Evolutionary conservation across 2,797 vertebrate species (phyloP), one percentile per base, ranked within the genome.

Genomic region (Fringilla coelebs): DNA sequence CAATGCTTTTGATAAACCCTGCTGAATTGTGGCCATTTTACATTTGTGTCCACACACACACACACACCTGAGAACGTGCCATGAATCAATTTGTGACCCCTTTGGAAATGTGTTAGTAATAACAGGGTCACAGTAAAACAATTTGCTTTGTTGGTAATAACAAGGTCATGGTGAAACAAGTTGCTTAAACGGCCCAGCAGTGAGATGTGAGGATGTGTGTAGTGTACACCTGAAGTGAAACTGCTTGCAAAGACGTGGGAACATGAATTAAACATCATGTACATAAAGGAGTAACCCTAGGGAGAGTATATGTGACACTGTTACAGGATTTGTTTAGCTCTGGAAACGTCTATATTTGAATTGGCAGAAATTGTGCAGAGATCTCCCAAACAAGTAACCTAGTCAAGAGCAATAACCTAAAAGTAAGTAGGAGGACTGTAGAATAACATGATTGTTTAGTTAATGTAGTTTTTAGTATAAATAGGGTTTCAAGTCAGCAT

Each of bases 391-490:
- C 73, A 80, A 95, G 83, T 87, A 96, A 90, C 73, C 70, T 85
- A 62, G 72, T 97, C 88, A 95, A 95, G 75, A 95, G 62, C 68
- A 95, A 49, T 90, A 80, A 94, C 84, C 51, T 78, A 52, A 94
- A 93, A 94, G 82, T 76, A 96, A 80, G 74, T 89, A 88, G 75
- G 70, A 89, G 63, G 88, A 93, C 79, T 96, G 46, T 95, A 93
- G 96, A 97, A 85, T 80, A 81, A 70, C 58, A 91, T n/a, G 60
- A 91, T 89, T 94, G 89, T 96, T 87, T 95, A 60, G 86, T 96
- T 97, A 96, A 96, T n/a, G 4, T 31, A 95, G 43, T 76, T 96
- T 96, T 81, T 93, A 66, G 89, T 83, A 86, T 70, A 90, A 96
- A 91, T 58, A 89, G 54, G 73, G 48, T 93, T 91, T 97, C 91